Evolutionary conservation across 2,888 invertebrate species (phyloP), one percentile per base, ranked within the genome.

Genomic region (Atrina japonica): DNA sequence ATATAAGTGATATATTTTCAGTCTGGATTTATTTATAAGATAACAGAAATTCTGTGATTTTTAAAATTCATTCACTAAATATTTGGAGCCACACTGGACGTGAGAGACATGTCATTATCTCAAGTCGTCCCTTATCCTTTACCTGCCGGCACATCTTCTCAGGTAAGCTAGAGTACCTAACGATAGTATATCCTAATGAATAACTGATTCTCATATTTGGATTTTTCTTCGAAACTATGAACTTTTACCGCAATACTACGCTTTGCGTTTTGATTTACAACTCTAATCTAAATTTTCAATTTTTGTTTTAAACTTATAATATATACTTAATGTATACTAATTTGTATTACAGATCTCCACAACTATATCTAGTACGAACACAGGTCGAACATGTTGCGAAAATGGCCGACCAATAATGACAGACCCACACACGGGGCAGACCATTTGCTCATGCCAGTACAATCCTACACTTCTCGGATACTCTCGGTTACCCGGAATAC

Each of bases 371-470:
- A 74, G 81, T 25, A 70, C 85, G 3, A 76, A 84, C 18, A 76
- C 78, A 21, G 66, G 78, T 27, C 75, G 84, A 43, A 82, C 82
- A 18, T 96, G 97, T 92, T 96, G 97, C 92, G 96, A 97, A 92
- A 96, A 96, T 80, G 97, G 97, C 81, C 93, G 97, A 1, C 88
- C 88, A 2, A 84, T 89, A 14, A 82, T 88, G 82, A 88, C 89
- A 1, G 88, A 89, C 73, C 89, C 89, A 2, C 86, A 86, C 75
- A 88, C 88, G 5, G 89, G 89, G 3, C 89, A 89, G 73, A 88
- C 87, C 21, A 85, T 89, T 43, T 89, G 88, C 58, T 88, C 87
- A 5, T 88, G 87, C 95, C 96, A 78, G 94, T 97, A 90, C 96
- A 96, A 92, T 92, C 84, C 89, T 29, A 83, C 87, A 40, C 81